Evolutionary conservation across 2,888 invertebrate species (phyloP).

Genomic region (Unio pictorum): DNA sequence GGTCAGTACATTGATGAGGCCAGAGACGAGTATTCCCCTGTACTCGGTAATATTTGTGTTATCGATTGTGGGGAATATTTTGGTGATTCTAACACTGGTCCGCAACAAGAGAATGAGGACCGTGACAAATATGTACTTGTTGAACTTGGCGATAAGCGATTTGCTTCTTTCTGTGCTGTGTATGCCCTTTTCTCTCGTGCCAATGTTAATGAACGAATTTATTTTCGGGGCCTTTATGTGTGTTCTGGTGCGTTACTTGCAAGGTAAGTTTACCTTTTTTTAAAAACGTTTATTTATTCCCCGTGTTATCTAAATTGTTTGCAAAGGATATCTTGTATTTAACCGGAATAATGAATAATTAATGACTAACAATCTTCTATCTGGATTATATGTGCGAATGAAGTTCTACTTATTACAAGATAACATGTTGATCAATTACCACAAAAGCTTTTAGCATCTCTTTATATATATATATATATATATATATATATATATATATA

Average conservation of each 20-base stretch:
- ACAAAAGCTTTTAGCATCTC: too few relatives aligned
- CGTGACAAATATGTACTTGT: slow-evolving; percentile 74
- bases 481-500: too few relatives aligned
- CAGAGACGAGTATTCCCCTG: slow-evolving; percentile 75
- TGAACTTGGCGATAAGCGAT: slow-evolving; percentile 78
- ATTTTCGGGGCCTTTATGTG: slow-evolving; percentile 83
- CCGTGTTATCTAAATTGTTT: background rate
- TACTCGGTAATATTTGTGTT: slow-evolving; percentile 85
- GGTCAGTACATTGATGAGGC: too few relatives aligned
- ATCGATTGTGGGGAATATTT: slow-evolving; percentile 83
- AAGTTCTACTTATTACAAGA: too few relatives aligned
- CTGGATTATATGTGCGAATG: too few relatives aligned
- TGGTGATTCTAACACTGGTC: slow-evolving; percentile 80
- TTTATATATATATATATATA: too few relatives aligned
- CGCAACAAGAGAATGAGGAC: slow-evolving; percentile 74
- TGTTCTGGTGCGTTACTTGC: slow-evolving; percentile 81
- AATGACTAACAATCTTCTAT: too few relatives aligned
- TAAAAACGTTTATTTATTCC: too few relatives aligned
- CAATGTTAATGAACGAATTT: slow-evolving; percentile 79
- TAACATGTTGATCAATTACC: too few relatives aligned
- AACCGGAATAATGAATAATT: too few relatives aligned
- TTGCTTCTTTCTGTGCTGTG: slow-evolving; percentile 86
- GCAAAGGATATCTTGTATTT: background rate
- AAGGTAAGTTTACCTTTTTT: slow-evolving; percentile 76
- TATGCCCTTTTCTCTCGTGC: slow-evolving; percentile 83